phyloP scores from a whole-genome alignment of 2,113 vertebrate genomes.

The Oceanodroma tethys region DNA sequence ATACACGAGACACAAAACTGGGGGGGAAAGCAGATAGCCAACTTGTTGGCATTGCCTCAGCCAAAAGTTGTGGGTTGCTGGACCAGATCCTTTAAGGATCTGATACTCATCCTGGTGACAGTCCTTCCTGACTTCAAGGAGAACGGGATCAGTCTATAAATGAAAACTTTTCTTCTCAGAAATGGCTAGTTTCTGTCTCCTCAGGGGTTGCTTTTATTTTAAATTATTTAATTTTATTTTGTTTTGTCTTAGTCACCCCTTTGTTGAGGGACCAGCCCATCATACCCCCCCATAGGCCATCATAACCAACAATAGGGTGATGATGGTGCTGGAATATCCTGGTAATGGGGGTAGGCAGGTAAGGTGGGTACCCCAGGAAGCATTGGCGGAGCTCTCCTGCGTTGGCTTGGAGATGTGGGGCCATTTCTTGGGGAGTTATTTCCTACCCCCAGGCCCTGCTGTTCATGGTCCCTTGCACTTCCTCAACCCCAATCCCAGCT shows the following conservation, averaged over 20 bases:
- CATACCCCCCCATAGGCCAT: not conserved
- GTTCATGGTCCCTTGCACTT: not conserved
- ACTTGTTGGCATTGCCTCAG: not conserved
- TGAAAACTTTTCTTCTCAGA: not conserved
- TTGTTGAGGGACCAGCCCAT: not conserved
- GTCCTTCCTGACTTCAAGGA: not conserved
- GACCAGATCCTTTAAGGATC: not conserved
- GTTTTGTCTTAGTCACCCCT: not conserved
- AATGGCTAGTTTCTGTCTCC: not conserved
- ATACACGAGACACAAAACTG: not conserved
- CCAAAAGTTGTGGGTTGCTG: not conserved
- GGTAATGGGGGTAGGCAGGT: not conserved
- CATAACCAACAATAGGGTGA: not conserved
- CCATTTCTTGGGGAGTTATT: not conserved
- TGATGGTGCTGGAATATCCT: not conserved
- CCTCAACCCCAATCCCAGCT: not conserved
- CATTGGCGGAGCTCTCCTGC: not conserved
- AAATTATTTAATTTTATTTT: not conserved
- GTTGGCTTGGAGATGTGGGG: not conserved
- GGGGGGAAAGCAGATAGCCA: not conserved
- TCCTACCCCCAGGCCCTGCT: not conserved
- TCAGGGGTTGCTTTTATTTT: not conserved
- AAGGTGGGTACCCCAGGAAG: not conserved
- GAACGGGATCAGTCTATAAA: not conserved
- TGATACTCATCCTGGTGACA: not conserved